A percentile compares a stretch with the other conserved stretches of the same genome.
Conservation (phyloP, 2,888 invertebrate species). For the Lissocephala sabroskyi region DNA sequence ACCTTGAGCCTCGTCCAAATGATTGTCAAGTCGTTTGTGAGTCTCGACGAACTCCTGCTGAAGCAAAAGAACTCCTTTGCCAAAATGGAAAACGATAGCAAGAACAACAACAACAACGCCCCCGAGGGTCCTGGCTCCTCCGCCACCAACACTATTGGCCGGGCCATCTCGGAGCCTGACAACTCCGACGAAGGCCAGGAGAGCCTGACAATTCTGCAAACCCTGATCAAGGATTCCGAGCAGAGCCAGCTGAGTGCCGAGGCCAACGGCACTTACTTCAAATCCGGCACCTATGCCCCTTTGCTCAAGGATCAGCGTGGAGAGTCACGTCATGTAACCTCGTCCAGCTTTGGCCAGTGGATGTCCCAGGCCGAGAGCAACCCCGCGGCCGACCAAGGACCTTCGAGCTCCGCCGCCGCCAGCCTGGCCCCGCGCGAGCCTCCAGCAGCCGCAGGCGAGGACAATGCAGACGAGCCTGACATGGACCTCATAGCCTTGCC, state of each 20-base stretch:
- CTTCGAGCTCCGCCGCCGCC: too few species aligned
- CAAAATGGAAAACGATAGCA: conserved; percentile 31
- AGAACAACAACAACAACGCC: background rate
- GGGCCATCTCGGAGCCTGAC: background rate
- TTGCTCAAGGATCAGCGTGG: conserved; percentile 50
- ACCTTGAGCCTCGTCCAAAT: conserved; percentile 76
- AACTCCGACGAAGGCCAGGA: conserved; percentile 9
- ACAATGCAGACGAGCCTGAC: background rate
- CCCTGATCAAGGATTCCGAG: conserved; percentile 70
- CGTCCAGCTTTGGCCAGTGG: too few species aligned
- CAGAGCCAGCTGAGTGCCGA: conserved; percentile 64
- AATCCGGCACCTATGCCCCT: conserved; percentile 71
- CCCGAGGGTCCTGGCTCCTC: conserved; percentile 1
- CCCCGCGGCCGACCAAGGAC: background rate
- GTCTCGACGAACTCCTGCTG: conserved; percentile 74
- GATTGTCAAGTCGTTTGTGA: conserved; percentile 77
- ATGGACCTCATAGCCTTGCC: background rate
- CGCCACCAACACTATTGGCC: background rate
- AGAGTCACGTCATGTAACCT: conserved; percentile 3
- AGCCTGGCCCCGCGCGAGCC: too few species aligned
- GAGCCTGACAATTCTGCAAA: conserved; percentile 62
- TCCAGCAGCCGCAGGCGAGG: background rate
- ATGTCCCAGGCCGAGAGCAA: conserved; percentile 6
- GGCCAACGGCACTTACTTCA: conserved; percentile 70
- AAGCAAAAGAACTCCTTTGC: conserved; percentile 67